These are phyloP conservation scores for Glossophaga mutica DNA, from an alignment of 2,797 vertebrate genomes.

Conservation along the genomic window DNA sequence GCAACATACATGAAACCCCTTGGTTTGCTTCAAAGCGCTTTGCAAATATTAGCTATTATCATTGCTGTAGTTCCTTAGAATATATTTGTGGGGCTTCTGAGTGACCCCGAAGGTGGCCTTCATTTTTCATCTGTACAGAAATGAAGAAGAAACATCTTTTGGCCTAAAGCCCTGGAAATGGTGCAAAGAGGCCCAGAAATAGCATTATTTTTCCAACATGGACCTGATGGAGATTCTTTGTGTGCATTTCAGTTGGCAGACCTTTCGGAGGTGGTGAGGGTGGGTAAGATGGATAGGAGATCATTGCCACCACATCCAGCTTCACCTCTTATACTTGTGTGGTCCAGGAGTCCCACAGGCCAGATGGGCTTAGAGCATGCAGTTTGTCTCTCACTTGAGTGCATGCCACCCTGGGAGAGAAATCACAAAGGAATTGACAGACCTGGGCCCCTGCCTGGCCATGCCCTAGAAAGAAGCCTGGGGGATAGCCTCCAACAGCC, in stretches of 20 bases:
- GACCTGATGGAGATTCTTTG: not conserved
- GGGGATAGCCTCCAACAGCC: not conserved
- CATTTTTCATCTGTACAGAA: not conserved
- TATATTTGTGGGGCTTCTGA: not conserved
- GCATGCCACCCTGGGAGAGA: not conserved
- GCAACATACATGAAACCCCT: not conserved
- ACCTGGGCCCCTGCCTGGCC: not conserved
- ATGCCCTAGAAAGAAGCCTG: not conserved
- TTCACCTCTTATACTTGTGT: not conserved
- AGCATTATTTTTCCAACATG: not conserved
- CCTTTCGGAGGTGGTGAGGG: not conserved
- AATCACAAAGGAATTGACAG: not conserved
- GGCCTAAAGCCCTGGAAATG: not conserved
- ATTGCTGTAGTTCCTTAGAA: not conserved
- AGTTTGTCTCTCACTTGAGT: not conserved
- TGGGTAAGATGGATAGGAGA: not conserved
- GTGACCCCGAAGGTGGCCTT: not conserved
- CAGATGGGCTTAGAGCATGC: not conserved
- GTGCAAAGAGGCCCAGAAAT: not conserved
- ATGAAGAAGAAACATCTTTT: not conserved
- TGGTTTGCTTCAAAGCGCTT: not conserved
- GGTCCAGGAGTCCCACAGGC: not conserved
- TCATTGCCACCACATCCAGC: not conserved
- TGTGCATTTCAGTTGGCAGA: not conserved
- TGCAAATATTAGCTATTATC: not conserved